Evolutionary conservation across 1,140 invertebrate genomes (phyloP), one percentile per base, ranked within the genome.

Genomic region (Gonatopus flavifemur): DNA sequence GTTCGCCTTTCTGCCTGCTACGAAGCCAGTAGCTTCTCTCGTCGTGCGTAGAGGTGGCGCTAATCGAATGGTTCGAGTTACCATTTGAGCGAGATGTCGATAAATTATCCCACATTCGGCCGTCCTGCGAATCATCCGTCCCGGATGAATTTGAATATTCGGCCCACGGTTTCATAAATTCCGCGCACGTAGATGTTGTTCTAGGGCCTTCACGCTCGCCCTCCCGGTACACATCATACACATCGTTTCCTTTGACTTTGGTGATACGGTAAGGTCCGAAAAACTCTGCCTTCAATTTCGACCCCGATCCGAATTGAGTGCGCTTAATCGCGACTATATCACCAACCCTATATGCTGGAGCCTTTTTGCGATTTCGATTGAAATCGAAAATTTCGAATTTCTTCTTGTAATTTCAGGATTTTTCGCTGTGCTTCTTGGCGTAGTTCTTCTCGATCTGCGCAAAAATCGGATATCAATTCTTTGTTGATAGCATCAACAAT

Each of bases 141-240:
- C n/a, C n/a, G n/a, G n/a, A n/a, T n/a, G n/a, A n/a, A n/a, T n/a
- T n/a, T n/a, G n/a, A n/a, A n/a, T n/a, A n/a, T n/a, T n/a, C n/a
- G n/a, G n/a, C n/a, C 47, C 47, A 49, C 10, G 10, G 7, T 6
- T 49, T 49, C 1, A 13, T 15, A n/a, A n/a, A n/a, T n/a, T n/a
- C n/a, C 8, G 41, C 40, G 1, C 19, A 39, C 0, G 35, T 12
- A 0, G 32, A 36, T 2, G 40, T 43, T 5, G 16, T 15, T 1
- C 3, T 3, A 15, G 47, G 47, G 10, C 47, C 38, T 3, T 49
- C 38, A 4, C 12, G 21, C 1, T 49, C 47, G 2, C 32, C 33
- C 1, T 42, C n/a, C 3, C 30, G 41, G 2, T 33, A 10, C 1
- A 49, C 38, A 3, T 42, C 1, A 12, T 49, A 43, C 7, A 32